Evolutionary conservation across 2,888 invertebrate genomes (phyloP).

Genomic region (Diaprepes abbreviatus): DNA sequence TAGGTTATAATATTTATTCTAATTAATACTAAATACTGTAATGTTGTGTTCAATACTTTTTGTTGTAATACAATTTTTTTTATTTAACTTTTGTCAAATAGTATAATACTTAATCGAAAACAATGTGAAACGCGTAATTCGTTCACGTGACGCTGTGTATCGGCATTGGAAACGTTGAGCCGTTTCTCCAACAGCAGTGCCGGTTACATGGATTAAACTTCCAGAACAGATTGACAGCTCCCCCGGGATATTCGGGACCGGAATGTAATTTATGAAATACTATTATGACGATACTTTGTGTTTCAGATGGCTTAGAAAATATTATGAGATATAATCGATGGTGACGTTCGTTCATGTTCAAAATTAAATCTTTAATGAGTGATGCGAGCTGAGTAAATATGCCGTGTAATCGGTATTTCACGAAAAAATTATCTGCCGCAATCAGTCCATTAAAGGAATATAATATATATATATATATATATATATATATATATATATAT

Average conservation of each 20-base stretch:
- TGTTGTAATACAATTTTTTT: too few species aligned
- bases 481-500: too few species aligned
- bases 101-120: slow-evolving; percentile 6
- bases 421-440: too few species aligned
- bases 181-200: neutral
- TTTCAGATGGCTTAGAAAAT: neutral
- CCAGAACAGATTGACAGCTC: slow-evolving; percentile 13
- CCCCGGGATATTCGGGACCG: neutral
- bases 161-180: slow-evolving; percentile 4
- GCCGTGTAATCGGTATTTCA: too few species aligned
- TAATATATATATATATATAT: too few species aligned
- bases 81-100: too few species aligned
- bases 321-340: neutral
- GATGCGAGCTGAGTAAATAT: too few species aligned
- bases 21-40: too few species aligned
- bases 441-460: too few species aligned
- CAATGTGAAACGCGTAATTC: slow-evolving; percentile 5
- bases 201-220: slow-evolving; percentile 9
- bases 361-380: neutral
- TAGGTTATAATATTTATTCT: too few species aligned
- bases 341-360: neutral
- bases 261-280: slow-evolving; percentile 11
- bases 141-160: slow-evolving; percentile 6
- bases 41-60: too few species aligned
- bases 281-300: slow-evolving; percentile 2